These are phyloP conservation scores for Zelleria hepariella DNA, from an alignment of 2,888 invertebrate genomes.

Conservation along the genomic window DNA sequence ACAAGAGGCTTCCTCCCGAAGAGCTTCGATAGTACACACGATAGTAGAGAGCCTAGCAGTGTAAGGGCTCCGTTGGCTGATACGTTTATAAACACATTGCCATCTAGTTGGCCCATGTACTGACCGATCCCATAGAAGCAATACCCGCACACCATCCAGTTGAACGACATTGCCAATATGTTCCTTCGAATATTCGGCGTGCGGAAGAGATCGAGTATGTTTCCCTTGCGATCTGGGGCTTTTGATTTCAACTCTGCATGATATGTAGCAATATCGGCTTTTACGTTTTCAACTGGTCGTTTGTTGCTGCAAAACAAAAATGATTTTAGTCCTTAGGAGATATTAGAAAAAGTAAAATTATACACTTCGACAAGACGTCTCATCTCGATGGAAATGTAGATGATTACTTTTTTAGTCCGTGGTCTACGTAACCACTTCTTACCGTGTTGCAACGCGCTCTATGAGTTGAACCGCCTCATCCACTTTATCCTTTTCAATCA, in stretches of 20 bases:
- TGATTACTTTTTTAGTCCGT: no score
- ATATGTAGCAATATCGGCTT: background rate
- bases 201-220: slow-evolving; percentile 74
- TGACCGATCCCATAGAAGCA: slow-evolving; percentile 77
- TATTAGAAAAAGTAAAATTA: no score
- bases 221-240: slow-evolving; percentile 47
- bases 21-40: background rate
- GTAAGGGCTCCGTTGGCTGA: background rate
- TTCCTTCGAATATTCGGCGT: slow-evolving; percentile 79
- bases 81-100: slow-evolving; percentile 31
- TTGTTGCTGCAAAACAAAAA: background rate
- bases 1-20: background rate
- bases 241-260: background rate
- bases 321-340: background rate
- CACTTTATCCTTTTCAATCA: slow-evolving; percentile 77
- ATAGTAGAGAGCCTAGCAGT: background rate
- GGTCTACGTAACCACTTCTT: slow-evolving; percentile 18
- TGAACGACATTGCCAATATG: slow-evolving; percentile 74
- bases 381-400: no score
- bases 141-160: slow-evolving; percentile 81
- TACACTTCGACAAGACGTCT: no score
- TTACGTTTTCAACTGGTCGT: background rate
- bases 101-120: slow-evolving; percentile 2
- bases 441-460: slow-evolving; percentile 74
- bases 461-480: slow-evolving; percentile 76